phyloP scores from a whole-genome alignment of 2,797 vertebrate genomes.

The Xyrichtys novacula region DNA sequence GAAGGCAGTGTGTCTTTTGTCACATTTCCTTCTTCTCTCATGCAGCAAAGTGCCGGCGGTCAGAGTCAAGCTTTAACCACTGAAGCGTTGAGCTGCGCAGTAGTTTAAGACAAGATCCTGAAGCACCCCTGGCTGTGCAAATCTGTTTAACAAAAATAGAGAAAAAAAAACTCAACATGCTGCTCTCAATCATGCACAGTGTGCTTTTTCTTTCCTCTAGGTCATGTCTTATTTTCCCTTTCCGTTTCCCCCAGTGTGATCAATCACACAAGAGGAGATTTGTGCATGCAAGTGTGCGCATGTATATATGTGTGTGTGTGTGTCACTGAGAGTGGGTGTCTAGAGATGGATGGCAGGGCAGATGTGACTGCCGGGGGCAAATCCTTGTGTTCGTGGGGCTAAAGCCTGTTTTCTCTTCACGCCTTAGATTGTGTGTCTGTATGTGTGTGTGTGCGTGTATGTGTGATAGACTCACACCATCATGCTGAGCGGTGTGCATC shows the following conservation, averaged over 20 bases:
- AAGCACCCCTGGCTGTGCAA: slow-evolving; percentile 66
- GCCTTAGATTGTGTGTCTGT: slow-evolving; percentile 38
- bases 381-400: slow-evolving; percentile 46
- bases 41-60: slow-evolving; percentile 59
- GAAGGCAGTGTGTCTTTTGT: slow-evolving; percentile 54
- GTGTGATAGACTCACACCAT: slow-evolving; percentile 47
- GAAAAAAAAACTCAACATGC: slow-evolving; percentile 38
- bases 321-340: slow-evolving; percentile 66
- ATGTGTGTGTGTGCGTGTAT: slow-evolving; percentile 20
- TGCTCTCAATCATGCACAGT: slow-evolving; percentile 66
- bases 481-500: slow-evolving; percentile 59
- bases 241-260: slow-evolving; percentile 65
- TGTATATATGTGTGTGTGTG: slow-evolving; percentile 50
- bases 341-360: slow-evolving; percentile 59
- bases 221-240: slow-evolving; percentile 59
- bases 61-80: slow-evolving; percentile 59
- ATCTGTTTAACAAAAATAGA: slow-evolving; percentile 49
- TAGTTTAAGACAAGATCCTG: slow-evolving; percentile 74
- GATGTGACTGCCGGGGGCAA: slow-evolving; percentile 57
- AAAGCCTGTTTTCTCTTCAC: slow-evolving; percentile 63
- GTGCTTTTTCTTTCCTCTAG: slow-evolving; percentile 53
- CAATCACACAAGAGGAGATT: slow-evolving; percentile 72
- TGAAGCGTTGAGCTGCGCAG: slow-evolving; percentile 55
- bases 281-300: slow-evolving; percentile 44
- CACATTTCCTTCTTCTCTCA: slow-evolving; percentile 53